Conservation (phyloP, 2,888 invertebrate species). For the Caenorhabditis sp. region DNA sequence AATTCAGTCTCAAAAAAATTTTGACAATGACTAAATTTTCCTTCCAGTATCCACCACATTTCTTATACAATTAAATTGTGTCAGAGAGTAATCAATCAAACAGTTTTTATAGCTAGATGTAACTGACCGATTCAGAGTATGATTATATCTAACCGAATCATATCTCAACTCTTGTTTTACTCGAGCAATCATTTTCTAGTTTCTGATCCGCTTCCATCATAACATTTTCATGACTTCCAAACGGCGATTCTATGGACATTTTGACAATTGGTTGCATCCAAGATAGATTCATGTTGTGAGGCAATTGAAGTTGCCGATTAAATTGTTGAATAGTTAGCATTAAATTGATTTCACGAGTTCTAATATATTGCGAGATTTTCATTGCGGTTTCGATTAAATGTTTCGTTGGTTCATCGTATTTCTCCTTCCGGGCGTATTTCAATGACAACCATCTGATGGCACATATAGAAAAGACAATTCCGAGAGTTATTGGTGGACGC, state of each 20-base stretch:
- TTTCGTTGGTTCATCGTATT: not conserved
- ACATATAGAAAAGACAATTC: not conserved
- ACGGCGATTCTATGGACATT: slow-evolving; percentile 11
- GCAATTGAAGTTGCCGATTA: not conserved
- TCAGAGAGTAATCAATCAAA: too few species aligned
- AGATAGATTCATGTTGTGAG: not conserved
- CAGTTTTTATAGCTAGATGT: too few species aligned
- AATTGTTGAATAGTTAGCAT: slow-evolving; percentile 1
- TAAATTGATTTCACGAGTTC: not conserved
- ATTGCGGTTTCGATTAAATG: not conserved
- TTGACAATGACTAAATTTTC: too few species aligned
- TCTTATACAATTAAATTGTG: too few species aligned
- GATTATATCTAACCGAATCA: slow-evolving; percentile 18
- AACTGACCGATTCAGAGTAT: slow-evolving; percentile 21
- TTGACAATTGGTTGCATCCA: slow-evolving; percentile 1
- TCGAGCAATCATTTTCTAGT: not conserved
- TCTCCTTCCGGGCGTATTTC: not conserved
- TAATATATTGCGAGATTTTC: not conserved
- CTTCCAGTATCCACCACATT: too few species aligned
- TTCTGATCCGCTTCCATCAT: not conserved
- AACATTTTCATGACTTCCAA: slow-evolving; percentile 16
- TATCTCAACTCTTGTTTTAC: slow-evolving; percentile 1
- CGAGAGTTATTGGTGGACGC: slow-evolving; percentile 5
- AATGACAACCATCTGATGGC: not conserved
- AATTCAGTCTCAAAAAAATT: too few species aligned